phyloP scores from a whole-genome alignment of 2,113 vertebrate species.

The Lepisosteus osseus region DNA sequence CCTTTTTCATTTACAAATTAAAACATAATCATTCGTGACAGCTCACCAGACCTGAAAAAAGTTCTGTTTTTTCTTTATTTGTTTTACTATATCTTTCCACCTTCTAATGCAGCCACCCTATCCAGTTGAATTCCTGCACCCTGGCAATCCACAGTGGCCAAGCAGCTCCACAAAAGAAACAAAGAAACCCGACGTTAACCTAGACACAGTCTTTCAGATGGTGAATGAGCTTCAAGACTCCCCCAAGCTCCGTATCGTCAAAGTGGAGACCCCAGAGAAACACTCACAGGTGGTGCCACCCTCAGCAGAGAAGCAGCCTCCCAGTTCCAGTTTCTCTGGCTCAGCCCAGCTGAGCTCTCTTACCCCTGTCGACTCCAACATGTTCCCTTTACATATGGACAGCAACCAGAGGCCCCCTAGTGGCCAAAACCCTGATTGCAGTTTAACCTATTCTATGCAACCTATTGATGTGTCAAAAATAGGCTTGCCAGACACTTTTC shows the following conservation, averaged over 20 bases:
- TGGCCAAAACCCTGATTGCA: constrained; percentile 47
- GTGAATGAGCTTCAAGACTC: constrained; percentile 66
- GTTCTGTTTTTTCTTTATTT: no score
- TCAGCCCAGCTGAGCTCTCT: constrained; percentile 49
- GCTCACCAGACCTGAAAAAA: no score
- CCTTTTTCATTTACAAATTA: no score
- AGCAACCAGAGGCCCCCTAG: constrained; percentile 44
- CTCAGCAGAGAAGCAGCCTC: constrained; percentile 35
- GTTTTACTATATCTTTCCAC: constrained; percentile 14
- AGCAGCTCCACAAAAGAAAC: constrained; percentile 47
- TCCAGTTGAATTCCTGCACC: constrained; percentile 50
- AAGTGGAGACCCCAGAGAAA: constrained; percentile 60
- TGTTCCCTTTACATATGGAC: constrained; percentile 45
- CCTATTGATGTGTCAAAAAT: neutral
- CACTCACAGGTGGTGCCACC: constrained; percentile 32
- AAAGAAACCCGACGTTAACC: constrained; percentile 60
- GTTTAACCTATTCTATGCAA: constrained; percentile 44
- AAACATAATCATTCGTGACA: no score
- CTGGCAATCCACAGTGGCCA: constrained; percentile 36
- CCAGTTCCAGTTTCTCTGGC: constrained; percentile 30
- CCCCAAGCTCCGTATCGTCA: constrained; percentile 49
- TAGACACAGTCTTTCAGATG: constrained; percentile 72
- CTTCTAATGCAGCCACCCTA: constrained; percentile 57
- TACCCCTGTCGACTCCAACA: constrained; percentile 48
- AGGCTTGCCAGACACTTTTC: neutral